Evolutionary conservation across 2,113 vertebrate species (phyloP).

Genomic region (Cynopterus brachyotis): DNA sequence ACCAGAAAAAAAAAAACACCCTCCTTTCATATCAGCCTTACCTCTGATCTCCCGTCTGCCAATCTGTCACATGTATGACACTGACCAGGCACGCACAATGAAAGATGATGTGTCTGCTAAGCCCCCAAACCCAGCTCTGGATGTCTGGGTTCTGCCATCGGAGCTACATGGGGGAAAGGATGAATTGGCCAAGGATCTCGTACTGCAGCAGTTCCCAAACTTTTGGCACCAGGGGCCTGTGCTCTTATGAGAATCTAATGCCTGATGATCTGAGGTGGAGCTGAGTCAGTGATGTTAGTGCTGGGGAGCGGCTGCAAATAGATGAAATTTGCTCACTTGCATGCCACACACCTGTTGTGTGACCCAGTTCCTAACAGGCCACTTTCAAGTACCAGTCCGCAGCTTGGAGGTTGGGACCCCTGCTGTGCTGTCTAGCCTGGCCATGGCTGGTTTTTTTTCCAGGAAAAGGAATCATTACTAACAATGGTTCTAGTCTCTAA

Average conservation of each 20-base stretch:
- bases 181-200: background rate
- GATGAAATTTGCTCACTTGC: too few species aligned
- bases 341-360: too few species aligned
- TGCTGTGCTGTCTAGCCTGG: background rate
- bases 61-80: background rate
- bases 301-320: too few species aligned
- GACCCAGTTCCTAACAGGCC: too few species aligned
- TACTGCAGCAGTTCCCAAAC: background rate
- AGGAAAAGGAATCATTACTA: background rate
- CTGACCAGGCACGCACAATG: background rate
- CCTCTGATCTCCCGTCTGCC: slow-evolving; percentile 11
- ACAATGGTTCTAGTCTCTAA: background rate
- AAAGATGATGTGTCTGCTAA: background rate
- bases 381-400: too few species aligned
- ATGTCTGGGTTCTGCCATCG: background rate
- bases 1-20: background rate
- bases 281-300: too few species aligned
- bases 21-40: background rate
- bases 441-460: background rate
- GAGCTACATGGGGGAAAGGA: background rate
- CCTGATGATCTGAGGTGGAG: too few species aligned
- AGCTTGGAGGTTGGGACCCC: too few species aligned
- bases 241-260: too few species aligned
- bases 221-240: too few species aligned
- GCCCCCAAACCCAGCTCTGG: background rate